Percentiles rank a stretch among this genome's conserved stretches.
Conservation (phyloP, 2,797 vertebrate genomes). For the Nothura maculosa region DNA sequence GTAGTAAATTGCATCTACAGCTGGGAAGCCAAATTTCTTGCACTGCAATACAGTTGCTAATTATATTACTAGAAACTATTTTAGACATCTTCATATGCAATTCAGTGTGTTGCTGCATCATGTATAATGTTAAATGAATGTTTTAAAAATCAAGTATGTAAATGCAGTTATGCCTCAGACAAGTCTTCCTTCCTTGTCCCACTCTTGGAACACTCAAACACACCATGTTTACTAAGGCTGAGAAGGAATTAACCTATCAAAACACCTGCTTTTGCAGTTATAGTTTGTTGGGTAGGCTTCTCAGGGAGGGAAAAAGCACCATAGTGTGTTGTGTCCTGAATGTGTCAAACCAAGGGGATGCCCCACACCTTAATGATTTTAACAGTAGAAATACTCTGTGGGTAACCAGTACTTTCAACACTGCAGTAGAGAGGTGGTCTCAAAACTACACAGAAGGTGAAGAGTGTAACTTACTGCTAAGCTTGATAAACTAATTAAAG, state of each 20-base stretch:
- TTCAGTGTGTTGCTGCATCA: background rate
- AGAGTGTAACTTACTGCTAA: background rate
- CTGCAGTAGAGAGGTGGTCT: background rate
- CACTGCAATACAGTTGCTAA: background rate
- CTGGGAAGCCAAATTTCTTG: background rate
- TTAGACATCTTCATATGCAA: background rate
- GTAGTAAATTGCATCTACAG: background rate
- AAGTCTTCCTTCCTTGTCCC: background rate
- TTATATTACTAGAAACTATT: background rate
- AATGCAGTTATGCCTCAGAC: background rate
- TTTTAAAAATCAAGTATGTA: slow-evolving; percentile 7
- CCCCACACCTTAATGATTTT: background rate
- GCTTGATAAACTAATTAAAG: background rate
- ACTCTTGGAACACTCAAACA: background rate
- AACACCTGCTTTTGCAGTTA: background rate
- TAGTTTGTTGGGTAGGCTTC: background rate
- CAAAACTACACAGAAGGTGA: background rate
- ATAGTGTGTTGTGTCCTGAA: background rate
- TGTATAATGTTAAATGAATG: background rate
- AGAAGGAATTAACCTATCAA: background rate
- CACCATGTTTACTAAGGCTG: background rate
- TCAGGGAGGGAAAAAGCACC: background rate
- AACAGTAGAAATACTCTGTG: background rate
- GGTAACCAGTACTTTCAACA: background rate
- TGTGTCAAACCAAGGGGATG: background rate